Base-by-base conservation (phyloP, 2,113 vertebrate species). In the Arenaria interpres region DNA sequence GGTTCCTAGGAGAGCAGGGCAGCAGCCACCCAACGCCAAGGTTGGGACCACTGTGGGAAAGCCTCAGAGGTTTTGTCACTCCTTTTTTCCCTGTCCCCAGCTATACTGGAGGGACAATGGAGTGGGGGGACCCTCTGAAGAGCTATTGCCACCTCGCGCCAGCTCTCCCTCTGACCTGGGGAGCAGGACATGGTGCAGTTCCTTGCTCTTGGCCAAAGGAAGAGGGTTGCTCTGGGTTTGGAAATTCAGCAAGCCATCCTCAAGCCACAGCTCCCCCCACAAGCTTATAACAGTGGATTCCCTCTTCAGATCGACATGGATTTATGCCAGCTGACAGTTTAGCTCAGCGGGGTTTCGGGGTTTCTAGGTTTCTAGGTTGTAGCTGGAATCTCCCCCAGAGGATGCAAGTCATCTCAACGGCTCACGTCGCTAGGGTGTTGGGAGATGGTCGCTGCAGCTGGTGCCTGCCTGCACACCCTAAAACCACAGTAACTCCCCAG, bases 271-370 rank as follows among this genome's bases (percentile, higher is more conserved):
- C 17, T 69, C n/a, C 16, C 19, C 19, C 19, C 5, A 33, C 0
- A 1, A 63, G 43, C 16, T 83, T 85, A 39, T 1, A 76, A 67
- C 62, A 73, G 63, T 64, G 78, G 67, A 92, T 90, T 95, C 63
- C 35, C 43, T 66, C 54, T 90, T 93, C 62, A 82, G 56, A 64
- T 72, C 1, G 0, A 63, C 39, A 14, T 33, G 71, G 74, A 82
- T 93, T 94, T 93, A 68, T 80, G 67, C 71, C 75, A 92, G 78
- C 48, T 90, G 67, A 92, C 86, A 92, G 76, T 64, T 94, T 46
- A 86, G 76, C 60, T 86, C 72, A 48, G 76, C 2, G 0, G 68
- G 64, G 93, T 93, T 93, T 95, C 2, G 0, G 68, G 64, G 93
- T 41, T 43, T 43, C 41, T 43, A 43, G 41, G 41, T 95, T 96